Evolutionary conservation across 2,888 invertebrate species (phyloP).

Genomic region (Cosmia trapezina): DNA sequence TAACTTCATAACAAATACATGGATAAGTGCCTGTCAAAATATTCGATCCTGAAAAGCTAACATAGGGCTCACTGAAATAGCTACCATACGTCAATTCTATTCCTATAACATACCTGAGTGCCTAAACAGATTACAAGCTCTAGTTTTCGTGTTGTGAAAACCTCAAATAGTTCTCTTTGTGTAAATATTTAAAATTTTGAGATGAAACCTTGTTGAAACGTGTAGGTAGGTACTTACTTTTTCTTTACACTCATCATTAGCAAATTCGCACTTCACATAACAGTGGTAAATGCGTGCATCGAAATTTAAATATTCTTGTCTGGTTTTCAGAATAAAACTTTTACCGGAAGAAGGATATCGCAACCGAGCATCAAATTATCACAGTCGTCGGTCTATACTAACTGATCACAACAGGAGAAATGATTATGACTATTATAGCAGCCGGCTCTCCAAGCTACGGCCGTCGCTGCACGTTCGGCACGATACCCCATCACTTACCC

Average conservation of each 20-base stretch:
- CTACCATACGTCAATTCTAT: conserved; percentile 76
- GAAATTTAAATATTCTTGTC: conserved; percentile 24
- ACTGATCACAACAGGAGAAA: conserved; percentile 70
- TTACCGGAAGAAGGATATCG: conserved; percentile 69
- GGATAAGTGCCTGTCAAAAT: conserved; percentile 67
- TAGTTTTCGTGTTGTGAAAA: conserved; percentile 68
- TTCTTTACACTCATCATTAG: conserved; percentile 56
- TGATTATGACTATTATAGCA: conserved; percentile 85
- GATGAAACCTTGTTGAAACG: conserved; percentile 45
- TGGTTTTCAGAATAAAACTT: conserved; percentile 75
- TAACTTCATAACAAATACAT: conserved; percentile 49
- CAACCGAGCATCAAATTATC: conserved; percentile 53
- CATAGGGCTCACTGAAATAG: conserved; percentile 69
- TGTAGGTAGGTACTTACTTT: conserved; percentile 35
- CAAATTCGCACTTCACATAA: conserved; percentile 40
- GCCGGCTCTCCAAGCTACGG: conserved; percentile 75
- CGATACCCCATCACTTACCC: conserved; percentile 71
- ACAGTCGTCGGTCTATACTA: conserved; percentile 70
- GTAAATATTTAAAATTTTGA: conserved; percentile 74
- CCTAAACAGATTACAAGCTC: conserved; percentile 66
- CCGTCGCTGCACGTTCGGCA: conserved; percentile 73
- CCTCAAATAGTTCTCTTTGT: conserved; percentile 40
- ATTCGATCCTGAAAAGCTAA: conserved; percentile 69
- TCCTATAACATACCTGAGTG: conserved; percentile 61
- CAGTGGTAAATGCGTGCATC: conserved; percentile 38